Evolutionary conservation across 2,888 invertebrate genomes (phyloP), one percentile per base, ranked within the genome.

Genomic region (Hoplodrina ambigua): DNA sequence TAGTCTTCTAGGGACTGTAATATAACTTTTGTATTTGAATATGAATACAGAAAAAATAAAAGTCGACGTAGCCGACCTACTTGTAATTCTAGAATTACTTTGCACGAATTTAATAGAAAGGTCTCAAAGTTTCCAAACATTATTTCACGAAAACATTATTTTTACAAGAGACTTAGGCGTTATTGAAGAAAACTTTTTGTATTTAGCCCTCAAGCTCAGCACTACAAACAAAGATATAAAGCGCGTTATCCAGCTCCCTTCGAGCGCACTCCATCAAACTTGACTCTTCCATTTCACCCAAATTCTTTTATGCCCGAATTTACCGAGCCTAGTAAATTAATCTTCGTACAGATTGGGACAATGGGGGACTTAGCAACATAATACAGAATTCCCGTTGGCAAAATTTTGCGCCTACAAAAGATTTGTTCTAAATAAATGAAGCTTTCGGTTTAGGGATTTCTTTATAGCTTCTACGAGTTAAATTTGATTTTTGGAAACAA

Each of bases 271-370:
- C 57, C 58, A 78, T 75, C 69, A 70, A 82, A 84, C 62, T 71
- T 71, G 74, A 70, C 86, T 73, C 82, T 86, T 89, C 89, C 82
- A 87, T 80, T 64, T 56, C 17, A 61, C 69, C 60, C 75, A 68
- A 83, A 85, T 75, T 83, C 85, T 86, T 78, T 77, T 77, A 85
- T 81, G 56, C 68, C 68, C 72, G 86, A 91, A 90, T 91, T 90
- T 89, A 88, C 89, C 81, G 86, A 91, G 92, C 90, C 91, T 87
- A 89, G 89, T 88, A 91, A 94, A 94, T 94, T 94, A 94, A 94
- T 94, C 93, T 93, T 92, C 90, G 89, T 88, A 90, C 90, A 90
- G 91, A 93, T 91, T 91, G 90, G 92, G 91, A 94, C 93, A 93
- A 94, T 93, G 89, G 88, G 72, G 85, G 89, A 88, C 92, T 93